Evolutionary conservation across 2,113 vertebrate species (phyloP).

Genomic region (Plestiodon gilberti): DNA sequence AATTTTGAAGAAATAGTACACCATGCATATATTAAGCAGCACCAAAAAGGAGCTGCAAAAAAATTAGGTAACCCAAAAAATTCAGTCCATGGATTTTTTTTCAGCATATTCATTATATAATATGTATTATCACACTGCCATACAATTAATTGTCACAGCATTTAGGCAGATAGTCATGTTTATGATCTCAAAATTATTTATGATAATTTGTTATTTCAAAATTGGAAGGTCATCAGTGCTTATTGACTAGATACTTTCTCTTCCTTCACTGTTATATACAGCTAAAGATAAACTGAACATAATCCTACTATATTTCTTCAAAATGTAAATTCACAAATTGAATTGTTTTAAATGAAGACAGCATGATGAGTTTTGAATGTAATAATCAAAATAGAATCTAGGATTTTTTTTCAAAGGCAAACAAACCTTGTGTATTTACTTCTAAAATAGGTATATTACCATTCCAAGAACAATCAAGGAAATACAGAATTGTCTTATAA

Average conservation of each 20-base stretch:
- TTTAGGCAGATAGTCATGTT: constrained; percentile 4
- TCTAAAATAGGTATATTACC: background rate
- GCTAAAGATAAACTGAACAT: constrained; percentile 10
- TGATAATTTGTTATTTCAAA: constrained; percentile 36
- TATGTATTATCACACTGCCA: background rate
- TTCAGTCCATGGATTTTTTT: constrained; percentile 58
- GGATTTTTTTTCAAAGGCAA: background rate
- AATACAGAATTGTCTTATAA: background rate
- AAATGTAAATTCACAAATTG: constrained; percentile 41
- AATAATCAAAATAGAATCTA: constrained; percentile 1
- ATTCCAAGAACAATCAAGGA: background rate
- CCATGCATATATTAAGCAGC: background rate
- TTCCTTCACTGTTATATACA: constrained; percentile 22
- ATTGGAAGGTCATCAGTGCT: constrained; percentile 25
- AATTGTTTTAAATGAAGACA: constrained; percentile 11
- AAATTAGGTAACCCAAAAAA: constrained; percentile 61
- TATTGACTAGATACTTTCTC: constrained; percentile 32
- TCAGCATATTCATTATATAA: constrained; percentile 55
- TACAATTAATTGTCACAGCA: background rate
- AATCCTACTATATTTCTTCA: constrained; percentile 26
- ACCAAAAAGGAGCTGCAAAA: background rate
- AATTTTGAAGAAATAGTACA: background rate
- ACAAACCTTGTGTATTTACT: background rate
- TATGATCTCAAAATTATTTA: background rate
- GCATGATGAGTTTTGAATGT: background rate